These are phyloP conservation scores for Rhyacophila evoluta DNA, from an alignment of 2,888 invertebrate species.

Conservation along the genomic window DNA sequence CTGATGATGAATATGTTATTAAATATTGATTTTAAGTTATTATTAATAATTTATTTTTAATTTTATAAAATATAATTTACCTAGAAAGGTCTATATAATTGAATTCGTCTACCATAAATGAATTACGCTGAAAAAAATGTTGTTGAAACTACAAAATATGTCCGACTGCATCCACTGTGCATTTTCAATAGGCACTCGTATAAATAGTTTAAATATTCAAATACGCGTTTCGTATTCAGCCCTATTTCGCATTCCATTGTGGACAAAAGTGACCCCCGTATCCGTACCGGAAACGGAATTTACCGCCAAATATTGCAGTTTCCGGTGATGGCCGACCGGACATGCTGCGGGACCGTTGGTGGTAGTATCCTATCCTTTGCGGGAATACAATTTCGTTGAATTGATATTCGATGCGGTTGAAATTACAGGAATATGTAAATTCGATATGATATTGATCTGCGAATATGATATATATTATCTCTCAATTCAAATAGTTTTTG, in stretches of 20 bases:
- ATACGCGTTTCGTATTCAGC: constrained; percentile 32
- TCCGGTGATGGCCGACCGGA: constrained; percentile 27
- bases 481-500: background rate
- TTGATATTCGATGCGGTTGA: background rate
- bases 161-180: background rate
- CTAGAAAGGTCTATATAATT: no score
- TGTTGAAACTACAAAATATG: no score
- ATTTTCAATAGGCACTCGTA: background rate
- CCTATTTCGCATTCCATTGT: constrained; percentile 36
- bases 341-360: background rate
- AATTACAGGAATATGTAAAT: constrained; percentile 15
- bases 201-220: constrained; percentile 27
- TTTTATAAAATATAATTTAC: no score
- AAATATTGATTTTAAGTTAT: no score
- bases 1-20: no score
- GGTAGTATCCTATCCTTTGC: background rate
- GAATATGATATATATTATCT: background rate
- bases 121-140: no score
- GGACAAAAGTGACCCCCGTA: constrained; percentile 34
- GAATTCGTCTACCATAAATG: no score
- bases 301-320: constrained; percentile 50
- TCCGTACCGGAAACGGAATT: constrained; percentile 48
- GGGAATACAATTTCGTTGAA: background rate
- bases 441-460: background rate
- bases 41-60: no score